A percentile compares a stretch with the other conserved stretches of the same genome.
These are phyloP conservation scores for Dendropsophus ebraccatus DNA, from an alignment of 2,113 vertebrate species.

Conservation along the genomic window DNA sequence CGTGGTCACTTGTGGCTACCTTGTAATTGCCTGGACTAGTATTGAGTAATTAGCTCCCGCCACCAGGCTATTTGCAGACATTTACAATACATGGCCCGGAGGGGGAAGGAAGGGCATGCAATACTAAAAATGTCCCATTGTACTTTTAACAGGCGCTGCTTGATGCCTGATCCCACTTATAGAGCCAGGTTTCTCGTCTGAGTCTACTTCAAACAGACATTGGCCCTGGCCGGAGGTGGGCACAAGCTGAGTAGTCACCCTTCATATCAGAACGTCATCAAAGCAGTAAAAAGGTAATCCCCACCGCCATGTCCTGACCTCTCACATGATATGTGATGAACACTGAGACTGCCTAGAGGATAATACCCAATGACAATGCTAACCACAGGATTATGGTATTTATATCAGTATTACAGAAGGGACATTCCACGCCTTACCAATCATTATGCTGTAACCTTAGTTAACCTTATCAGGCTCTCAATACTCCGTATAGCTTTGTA, in stretches of 20 bases:
- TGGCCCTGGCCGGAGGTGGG: constrained; percentile 20
- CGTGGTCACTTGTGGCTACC: too few species aligned
- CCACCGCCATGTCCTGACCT: background rate
- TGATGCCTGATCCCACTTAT: background rate
- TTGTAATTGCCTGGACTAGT: constrained; percentile 40
- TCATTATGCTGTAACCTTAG: background rate
- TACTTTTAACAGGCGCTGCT: constrained; percentile 31
- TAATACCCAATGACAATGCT: background rate
- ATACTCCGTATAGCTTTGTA: background rate
- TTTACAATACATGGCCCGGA: constrained; percentile 2
- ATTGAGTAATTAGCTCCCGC: constrained; percentile 26
- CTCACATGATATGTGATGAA: constrained; percentile 1
- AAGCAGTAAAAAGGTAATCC: too few species aligned
- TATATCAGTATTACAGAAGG: background rate
- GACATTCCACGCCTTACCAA: background rate
- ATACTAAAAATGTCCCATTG: constrained; percentile 43
- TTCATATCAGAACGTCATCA: constrained; percentile 38
- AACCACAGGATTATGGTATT: background rate
- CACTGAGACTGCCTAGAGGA: background rate
- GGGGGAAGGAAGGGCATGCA: background rate
- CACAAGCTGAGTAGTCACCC: background rate
- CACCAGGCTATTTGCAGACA: constrained; percentile 7
- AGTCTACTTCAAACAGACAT: too few species aligned
- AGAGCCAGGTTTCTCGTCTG: too few species aligned
- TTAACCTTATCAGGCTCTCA: background rate